Evolutionary conservation across 2,888 invertebrate species (phyloP), one percentile per base, ranked within the genome.

Genomic region (Dryococelus australis): DNA sequence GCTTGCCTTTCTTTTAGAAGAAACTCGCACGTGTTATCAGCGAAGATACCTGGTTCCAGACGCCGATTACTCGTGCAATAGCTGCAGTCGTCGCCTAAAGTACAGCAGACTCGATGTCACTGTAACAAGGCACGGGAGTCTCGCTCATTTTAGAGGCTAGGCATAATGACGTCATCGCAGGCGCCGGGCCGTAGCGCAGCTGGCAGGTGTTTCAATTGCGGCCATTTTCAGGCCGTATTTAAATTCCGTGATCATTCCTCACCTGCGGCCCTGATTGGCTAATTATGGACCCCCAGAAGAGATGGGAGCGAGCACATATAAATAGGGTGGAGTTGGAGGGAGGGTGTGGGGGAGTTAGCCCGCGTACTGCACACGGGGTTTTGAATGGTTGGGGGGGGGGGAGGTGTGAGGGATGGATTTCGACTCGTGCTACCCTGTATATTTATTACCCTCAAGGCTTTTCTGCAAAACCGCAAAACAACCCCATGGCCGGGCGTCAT

Each of bases 361-460:
- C 65, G n/a, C 65, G 65, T 65, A 20, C 65, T 65, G 65, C 16
- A 65, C 8, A n/a, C 24, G 65, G n/a, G 65, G 6, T 16, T 65
- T 20, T 65, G n/a, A n/a, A 65, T 5, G 20, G 65, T 20, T 6
- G 65, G 65, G 47, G 47, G 47, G 47, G 10, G 47, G 2, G 47
- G 24, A 24, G 65, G n/a, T 0, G 6, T 65, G 86, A 86, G 87
- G 88, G 89, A 87, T 86, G 88, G 88, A 88, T 88, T 43, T 83
- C 28, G 43, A 83, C 83, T 65, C 65, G 65, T 65, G 65, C 65
- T 83, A 28, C 35, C 28, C 87, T 88, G 89, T 88, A 88, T 89
- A 89, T 89, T 89, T 89, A 89, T 89, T 88, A 88, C 88, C 89
- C 89, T 88, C 89, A 89, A 89, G 89, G 89, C 89, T 89, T 88